Base-by-base conservation (phyloP, 2,113 vertebrate species). In the Struthio camelus region DNA sequence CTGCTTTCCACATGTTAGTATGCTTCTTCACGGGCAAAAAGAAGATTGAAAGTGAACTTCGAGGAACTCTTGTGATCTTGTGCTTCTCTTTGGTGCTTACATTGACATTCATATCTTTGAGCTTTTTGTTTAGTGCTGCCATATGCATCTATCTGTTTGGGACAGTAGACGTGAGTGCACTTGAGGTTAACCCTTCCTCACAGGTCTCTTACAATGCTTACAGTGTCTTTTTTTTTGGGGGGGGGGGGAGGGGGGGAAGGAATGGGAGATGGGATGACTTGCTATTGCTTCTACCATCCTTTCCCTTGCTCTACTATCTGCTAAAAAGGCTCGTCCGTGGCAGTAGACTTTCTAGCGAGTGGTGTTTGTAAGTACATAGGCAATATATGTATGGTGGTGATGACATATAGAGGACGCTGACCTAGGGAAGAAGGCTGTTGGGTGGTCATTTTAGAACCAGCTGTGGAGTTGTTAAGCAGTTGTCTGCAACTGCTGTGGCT, bases 371-470 rank as follows among this genome's bases (percentile, higher is more conserved):
- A 7, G 3, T 22, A 1, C 4, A 0, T 13, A 2, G 15, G 22
- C 22, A 36, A 0, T 20, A 10, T 18, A 32, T 7, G 15, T 34
- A 36, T 11, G 34, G 16, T 25, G 24, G 48, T 50, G 4, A 59
- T 46, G 32, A 54, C 9, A 24, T 2, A 14, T 38, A 14, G 42
- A 30, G 34, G 61, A 70, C 50, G 25, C 80, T 78, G 18, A 56
- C 23, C 18, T 25, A 13, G 36, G 36, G 38, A 50, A 18, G 44
- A 54, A 18, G 16, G 23, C 8, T 4, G 4, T n/a, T 56, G 77
- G 53, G 9, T 64, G 0, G 0, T 44, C 0, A 0, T 9, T 80
- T 59, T 27, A 12, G 53, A 27, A 71, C 2, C 12, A 58, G 10
- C 11, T 24, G 34, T 34, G 44, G 69, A 50, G 38, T 25, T 84